Evolutionary conservation across 1,140 invertebrate genomes (phyloP), one percentile per base, ranked within the genome.

Genomic region (Nylanderia fulva): DNA sequence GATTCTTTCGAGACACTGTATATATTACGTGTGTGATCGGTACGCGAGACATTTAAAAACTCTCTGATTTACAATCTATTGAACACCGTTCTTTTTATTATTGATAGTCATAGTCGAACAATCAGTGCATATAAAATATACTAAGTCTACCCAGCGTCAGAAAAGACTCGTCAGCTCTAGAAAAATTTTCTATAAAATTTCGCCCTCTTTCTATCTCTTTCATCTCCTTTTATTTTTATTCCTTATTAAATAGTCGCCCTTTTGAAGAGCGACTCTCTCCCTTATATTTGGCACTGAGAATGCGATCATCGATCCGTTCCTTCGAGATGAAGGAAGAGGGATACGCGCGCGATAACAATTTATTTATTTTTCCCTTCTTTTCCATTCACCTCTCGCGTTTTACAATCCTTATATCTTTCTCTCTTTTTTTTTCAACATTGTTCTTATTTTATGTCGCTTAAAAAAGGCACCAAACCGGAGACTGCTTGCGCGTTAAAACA

Each of bases 71-170:
- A 93, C 86, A 91, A 93, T 93, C 93, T 94, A 94, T 94, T 95
- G 93, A 95, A 95, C 94, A 95, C 94, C 92, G 94, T 94, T 95
- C 92, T 91, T 93, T 92, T 94, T 94, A 94, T 95, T 94, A 94
- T 94, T 92, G 93, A 94, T 94, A 94, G 89, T 94, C 91, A 94
- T 94, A 94, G 93, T 94, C 91, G 94, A 95, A 94, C 94, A 94
- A 94, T 94, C 93, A 94, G 94, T 95, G 94, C 94, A 94, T 94
- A 94, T 94, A 95, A 95, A 95, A 94, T 95, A 94, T 94, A 94
- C 93, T 95, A 95, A 94, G 90, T 94, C 93, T 94, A 95, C 93
- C 92, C 92, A 94, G 94, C 94, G 94, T 94, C 94, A 95, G 93
- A 95, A 94, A 95, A 94, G 93, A 94, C 89, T 91, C 91, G 86